These are phyloP conservation scores for Ellobius talpinus DNA, from an alignment of 2,113 vertebrate genomes.

Conservation along the genomic window DNA sequence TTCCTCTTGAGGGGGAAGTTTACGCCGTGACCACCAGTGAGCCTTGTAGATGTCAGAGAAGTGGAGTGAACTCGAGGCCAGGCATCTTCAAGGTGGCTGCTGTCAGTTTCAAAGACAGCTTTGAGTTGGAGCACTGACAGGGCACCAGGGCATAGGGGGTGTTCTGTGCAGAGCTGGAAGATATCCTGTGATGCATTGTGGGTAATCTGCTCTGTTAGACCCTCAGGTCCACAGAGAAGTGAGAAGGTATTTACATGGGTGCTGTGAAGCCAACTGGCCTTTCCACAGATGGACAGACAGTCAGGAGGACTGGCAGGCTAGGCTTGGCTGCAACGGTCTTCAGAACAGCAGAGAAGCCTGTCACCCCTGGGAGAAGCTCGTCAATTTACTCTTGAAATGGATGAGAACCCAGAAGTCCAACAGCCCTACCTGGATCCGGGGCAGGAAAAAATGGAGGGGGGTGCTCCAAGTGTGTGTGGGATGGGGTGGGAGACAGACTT, in stretches of 20 bases:
- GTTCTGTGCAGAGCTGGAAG: conserved; percentile 82
- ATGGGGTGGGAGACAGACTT: conserved; percentile 57
- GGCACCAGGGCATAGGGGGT: neutral
- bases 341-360: conserved; percentile 66
- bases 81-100: neutral
- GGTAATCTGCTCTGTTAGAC: conserved; percentile 77
- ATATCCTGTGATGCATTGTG: conserved; percentile 56
- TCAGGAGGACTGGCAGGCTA: conserved; percentile 42
- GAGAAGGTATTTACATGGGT: conserved; percentile 88
- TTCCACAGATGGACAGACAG: conserved; percentile 68
- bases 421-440: conserved; percentile 8
- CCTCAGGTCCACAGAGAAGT: conserved; percentile 81
- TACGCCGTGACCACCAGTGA: neutral
- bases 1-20: neutral
- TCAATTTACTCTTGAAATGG: conserved; percentile 66
- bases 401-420: conserved; percentile 49
- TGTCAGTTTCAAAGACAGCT: conserved; percentile 3
- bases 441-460: conserved; percentile 20
- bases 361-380: conserved; percentile 41
- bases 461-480: neutral
- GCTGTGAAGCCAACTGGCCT: conserved; percentile 73
- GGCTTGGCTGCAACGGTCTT: conserved; percentile 68
- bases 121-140: neutral
- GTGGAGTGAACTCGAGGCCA: neutral
- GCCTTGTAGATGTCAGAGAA: conserved; percentile 11